phyloP scores from a whole-genome alignment of 2,888 invertebrate species.

The Lepidochitona cinerea region DNA sequence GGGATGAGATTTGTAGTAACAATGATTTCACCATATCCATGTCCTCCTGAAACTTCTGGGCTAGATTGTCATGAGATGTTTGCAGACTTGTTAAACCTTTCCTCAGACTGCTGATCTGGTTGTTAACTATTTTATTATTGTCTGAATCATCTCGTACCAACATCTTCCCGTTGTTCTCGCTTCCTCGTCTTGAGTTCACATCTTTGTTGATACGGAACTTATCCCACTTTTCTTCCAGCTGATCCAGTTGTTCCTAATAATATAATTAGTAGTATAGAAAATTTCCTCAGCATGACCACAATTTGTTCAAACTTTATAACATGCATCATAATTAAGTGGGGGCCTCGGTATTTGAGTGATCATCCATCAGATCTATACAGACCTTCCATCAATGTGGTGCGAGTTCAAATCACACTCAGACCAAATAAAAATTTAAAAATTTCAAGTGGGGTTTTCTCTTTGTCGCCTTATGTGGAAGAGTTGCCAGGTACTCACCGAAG shows the following conservation, averaged over 20 bases:
- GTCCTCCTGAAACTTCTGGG: conserved; percentile 45
- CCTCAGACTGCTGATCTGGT: conserved; percentile 41
- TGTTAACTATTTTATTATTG: conserved; percentile 46
- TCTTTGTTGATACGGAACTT: conserved; percentile 18
- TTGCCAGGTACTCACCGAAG: too few species aligned
- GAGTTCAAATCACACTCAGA: too few species aligned
- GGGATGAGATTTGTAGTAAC: conserved; percentile 30
- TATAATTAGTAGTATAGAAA: too few species aligned
- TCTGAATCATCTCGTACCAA: conserved; percentile 22
- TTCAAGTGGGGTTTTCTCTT: too few species aligned
- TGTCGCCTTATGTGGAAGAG: too few species aligned
- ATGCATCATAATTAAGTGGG: too few species aligned
- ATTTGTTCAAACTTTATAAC: too few species aligned
- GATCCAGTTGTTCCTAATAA: conserved; percentile 57
- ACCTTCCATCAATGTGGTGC: too few species aligned
- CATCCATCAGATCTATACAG: too few species aligned
- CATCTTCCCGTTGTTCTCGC: neutral
- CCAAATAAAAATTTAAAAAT: too few species aligned
- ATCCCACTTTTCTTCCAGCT: conserved; percentile 48
- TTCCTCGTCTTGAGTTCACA: neutral
- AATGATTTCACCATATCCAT: conserved; percentile 45
- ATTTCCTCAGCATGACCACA: too few species aligned
- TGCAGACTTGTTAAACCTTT: conserved; percentile 41
- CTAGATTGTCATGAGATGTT: conserved; percentile 43
- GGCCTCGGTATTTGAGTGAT: too few species aligned